Evolutionary conservation across 1,140 invertebrate species (phyloP).

Genomic region (Drosophila pachea): DNA sequence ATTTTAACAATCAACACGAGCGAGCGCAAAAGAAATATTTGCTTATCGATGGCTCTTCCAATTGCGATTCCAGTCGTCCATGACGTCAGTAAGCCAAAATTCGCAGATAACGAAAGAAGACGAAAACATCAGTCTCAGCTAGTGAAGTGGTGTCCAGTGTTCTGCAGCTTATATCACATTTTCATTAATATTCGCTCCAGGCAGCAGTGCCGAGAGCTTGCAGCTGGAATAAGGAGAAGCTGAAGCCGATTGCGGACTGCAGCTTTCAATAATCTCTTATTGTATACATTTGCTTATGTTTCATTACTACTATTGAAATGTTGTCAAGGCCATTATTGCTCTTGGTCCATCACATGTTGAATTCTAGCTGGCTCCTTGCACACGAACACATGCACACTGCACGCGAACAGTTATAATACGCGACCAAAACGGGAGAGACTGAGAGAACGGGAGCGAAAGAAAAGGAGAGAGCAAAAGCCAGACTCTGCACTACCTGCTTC

Average conservation of each 20-base stretch:
- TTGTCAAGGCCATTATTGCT: conserved; percentile 32
- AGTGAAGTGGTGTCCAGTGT: conserved; percentile 9
- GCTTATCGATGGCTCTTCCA: not conserved
- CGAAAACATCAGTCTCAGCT: too few relatives aligned
- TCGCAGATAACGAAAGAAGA: not conserved
- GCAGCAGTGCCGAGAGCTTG: not conserved
- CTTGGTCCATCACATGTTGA: conserved; percentile 3
- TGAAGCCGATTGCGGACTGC: not conserved
- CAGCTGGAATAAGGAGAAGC: not conserved
- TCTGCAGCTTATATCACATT: too few relatives aligned
- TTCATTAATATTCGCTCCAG: too few relatives aligned
- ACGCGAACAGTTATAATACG: not conserved
- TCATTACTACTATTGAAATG: not conserved
- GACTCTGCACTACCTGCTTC: not conserved
- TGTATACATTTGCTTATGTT: conserved; percentile 3
- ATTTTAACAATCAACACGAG: not conserved
- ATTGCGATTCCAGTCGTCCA: not conserved
- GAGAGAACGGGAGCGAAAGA: not conserved
- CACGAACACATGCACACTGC: not conserved
- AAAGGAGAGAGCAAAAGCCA: not conserved
- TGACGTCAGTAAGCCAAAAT: not conserved
- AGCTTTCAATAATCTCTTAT: conserved; percentile 5
- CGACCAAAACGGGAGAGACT: not conserved
- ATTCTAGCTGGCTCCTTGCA: not conserved
- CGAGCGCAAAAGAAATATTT: not conserved